Conservation (phyloP, 2,888 invertebrate genomes). For the Argynnis bischoffii region DNA sequence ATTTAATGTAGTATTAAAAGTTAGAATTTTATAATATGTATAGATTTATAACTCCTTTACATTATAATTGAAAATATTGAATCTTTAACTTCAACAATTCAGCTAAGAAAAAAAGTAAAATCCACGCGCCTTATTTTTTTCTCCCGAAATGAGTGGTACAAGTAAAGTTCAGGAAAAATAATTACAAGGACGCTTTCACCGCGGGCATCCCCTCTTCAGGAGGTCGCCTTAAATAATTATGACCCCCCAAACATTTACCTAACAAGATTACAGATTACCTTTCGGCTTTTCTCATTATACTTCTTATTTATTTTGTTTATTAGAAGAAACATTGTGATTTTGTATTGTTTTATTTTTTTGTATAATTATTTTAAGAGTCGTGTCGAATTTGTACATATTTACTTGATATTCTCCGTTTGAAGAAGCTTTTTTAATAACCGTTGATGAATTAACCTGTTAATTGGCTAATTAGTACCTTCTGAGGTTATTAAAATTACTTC, state of each 20-base stretch:
- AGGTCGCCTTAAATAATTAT: slow-evolving; percentile 74
- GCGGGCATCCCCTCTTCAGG: slow-evolving; percentile 51
- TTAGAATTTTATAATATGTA: too few species aligned
- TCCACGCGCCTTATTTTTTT: slow-evolving; percentile 23
- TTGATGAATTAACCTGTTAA: slow-evolving; percentile 1
- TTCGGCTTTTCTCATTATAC: slow-evolving; percentile 54
- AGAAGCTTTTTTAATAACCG: background rate
- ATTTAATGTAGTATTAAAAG: too few species aligned
- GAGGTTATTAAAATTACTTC: too few species aligned
- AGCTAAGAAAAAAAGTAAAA: slow-evolving; percentile 16
- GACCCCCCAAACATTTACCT: slow-evolving; percentile 66
- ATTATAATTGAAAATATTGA: too few species aligned
- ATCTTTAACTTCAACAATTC: background rate
- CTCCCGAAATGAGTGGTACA: slow-evolving; percentile 54
- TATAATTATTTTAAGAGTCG: slow-evolving; percentile 1
- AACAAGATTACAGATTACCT: slow-evolving; percentile 73
- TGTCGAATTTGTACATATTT: slow-evolving; percentile 3
- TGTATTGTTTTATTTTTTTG: slow-evolving; percentile 25
- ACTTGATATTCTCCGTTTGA: slow-evolving; percentile 3
- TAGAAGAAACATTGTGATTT: slow-evolving; percentile 37
- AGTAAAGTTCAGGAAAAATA: slow-evolving; percentile 74
- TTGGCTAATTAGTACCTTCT: background rate
- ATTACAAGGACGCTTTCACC: slow-evolving; percentile 70
- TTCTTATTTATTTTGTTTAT: slow-evolving; percentile 43
- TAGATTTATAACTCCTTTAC: too few species aligned